phyloP scores from a whole-genome alignment of 2,113 vertebrate genomes.

The Cyanocitta stelleri region DNA sequence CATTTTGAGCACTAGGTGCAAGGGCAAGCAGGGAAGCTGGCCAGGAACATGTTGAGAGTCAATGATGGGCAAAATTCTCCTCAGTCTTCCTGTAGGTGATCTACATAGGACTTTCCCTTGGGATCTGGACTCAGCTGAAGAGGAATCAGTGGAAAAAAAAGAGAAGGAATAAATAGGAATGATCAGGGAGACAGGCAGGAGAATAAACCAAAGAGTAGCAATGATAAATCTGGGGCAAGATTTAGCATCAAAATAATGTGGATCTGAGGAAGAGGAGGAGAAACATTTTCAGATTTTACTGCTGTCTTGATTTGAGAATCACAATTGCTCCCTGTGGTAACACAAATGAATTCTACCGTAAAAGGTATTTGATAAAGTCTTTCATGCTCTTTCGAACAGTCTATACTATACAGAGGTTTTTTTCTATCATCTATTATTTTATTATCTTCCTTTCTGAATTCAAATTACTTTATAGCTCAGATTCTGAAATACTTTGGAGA shows the following conservation, averaged over 20 bases:
- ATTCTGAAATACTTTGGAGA: slow-evolving; percentile 3
- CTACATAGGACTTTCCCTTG: neutral
- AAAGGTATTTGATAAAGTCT: slow-evolving; percentile 50
- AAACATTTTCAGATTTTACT: slow-evolving; percentile 7
- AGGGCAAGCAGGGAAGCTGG: neutral
- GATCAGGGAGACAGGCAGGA: neutral
- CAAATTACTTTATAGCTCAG: slow-evolving; percentile 24
- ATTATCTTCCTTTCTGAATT: slow-evolving; percentile 58
- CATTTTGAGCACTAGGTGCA: neutral
- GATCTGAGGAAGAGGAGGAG: neutral
- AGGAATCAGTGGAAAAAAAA: neutral
- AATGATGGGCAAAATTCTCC: neutral
- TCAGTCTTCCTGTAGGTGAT: neutral
- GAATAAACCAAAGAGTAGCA: neutral
- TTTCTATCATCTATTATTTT: slow-evolving; percentile 46
- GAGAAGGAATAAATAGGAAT: neutral
- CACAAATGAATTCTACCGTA: slow-evolving; percentile 41
- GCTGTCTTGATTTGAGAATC: slow-evolving; percentile 12
- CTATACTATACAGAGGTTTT: neutral
- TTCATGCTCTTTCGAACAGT: slow-evolving; percentile 29
- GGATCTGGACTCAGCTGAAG: neutral
- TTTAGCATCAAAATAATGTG: neutral
- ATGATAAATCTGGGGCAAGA: neutral
- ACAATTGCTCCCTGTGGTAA: slow-evolving; percentile 29
- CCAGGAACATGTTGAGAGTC: neutral